Evolutionary conservation across 2,113 vertebrate genomes (phyloP).

Genomic region (Equus przewalskii): DNA sequence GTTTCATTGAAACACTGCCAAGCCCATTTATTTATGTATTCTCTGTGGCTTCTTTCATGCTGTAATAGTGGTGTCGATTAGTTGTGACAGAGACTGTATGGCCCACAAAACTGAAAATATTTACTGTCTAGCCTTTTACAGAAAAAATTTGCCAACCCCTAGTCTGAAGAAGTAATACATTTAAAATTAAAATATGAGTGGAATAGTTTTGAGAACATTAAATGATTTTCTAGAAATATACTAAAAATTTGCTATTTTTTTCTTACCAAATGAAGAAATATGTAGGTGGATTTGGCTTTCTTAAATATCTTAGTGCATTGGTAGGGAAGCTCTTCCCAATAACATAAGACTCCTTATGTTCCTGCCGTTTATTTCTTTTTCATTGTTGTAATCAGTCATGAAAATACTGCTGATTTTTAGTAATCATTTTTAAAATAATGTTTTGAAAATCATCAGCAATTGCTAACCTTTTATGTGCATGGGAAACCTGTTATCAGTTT

Average conservation of each 20-base stretch:
- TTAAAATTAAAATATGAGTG: constrained; percentile 38
- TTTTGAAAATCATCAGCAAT: not conserved
- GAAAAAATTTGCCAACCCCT: not conserved
- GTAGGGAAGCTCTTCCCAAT: not conserved
- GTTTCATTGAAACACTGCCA: not conserved
- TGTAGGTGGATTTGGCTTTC: not conserved
- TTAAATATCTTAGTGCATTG: not conserved
- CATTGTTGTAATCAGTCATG: not conserved
- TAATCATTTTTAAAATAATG: constrained; percentile 41
- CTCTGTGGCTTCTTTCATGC: not conserved
- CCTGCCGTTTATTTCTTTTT: not conserved
- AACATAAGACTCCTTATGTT: not conserved
- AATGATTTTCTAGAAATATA: constrained; percentile 41
- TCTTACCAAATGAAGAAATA: not conserved
- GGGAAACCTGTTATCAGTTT: not conserved
- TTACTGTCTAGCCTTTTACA: not conserved
- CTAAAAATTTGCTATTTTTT: not conserved
- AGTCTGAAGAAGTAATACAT: constrained; percentile 1
- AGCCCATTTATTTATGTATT: not conserved
- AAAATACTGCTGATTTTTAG: constrained; percentile 19
- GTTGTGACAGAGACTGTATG: not conserved
- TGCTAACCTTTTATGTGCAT: not conserved
- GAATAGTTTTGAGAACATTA: constrained; percentile 40
- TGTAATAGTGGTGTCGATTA: not conserved
- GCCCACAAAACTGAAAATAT: constrained; percentile 14